Percentiles rank a stretch among this genome's conserved stretches.
These are phyloP conservation scores for Clarias batrachus DNA, from an alignment of 2,113 vertebrate species.

Conservation along the genomic window DNA sequence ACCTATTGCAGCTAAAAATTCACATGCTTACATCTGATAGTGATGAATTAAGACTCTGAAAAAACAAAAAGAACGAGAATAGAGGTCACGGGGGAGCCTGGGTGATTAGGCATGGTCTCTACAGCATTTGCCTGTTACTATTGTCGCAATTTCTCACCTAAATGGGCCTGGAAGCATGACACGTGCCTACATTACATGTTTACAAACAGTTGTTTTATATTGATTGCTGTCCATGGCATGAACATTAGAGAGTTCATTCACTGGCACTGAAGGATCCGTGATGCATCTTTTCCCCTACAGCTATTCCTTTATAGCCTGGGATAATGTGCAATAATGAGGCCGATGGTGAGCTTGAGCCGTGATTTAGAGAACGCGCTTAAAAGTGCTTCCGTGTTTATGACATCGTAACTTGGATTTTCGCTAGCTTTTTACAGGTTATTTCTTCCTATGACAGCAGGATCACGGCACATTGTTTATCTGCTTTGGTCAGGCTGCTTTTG, in stretches of 20 bases:
- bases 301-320: constrained; percentile 28
- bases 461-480: background rate
- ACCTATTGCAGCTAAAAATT: constrained; percentile 60
- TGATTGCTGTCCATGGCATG: constrained; percentile 36
- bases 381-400: constrained; percentile 46
- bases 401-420: constrained; percentile 47
- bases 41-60: constrained; percentile 61
- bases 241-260: constrained; percentile 41
- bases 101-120: constrained; percentile 40
- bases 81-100: constrained; percentile 59
- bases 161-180: constrained; percentile 40
- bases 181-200: constrained; percentile 47
- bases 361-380: constrained; percentile 35
- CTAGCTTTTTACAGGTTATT: constrained; percentile 34
- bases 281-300: constrained; percentile 28
- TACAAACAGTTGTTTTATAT: constrained; percentile 51
- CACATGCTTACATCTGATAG: constrained; percentile 61
- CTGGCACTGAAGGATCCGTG: constrained; percentile 26
- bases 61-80: constrained; percentile 50
- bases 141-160: constrained; percentile 43
- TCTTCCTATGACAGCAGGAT: constrained; percentile 13
- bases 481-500: constrained; percentile 8
- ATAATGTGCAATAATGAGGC: constrained; percentile 44
- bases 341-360: constrained; percentile 33
- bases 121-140: constrained; percentile 30